Conservation (phyloP, 2,888 invertebrate genomes). For the Drepana falcataria region DNA sequence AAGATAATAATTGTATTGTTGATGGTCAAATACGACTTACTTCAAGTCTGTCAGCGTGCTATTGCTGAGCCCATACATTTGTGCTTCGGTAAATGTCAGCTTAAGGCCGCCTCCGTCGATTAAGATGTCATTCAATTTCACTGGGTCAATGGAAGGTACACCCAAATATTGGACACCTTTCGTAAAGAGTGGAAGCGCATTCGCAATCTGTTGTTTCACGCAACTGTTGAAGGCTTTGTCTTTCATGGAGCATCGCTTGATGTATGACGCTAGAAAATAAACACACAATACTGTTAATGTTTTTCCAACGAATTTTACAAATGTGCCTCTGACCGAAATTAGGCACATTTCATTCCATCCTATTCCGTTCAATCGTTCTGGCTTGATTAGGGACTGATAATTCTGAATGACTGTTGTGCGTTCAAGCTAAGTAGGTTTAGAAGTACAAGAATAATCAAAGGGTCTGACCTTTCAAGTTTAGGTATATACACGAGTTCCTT, state of each 20-base stretch:
- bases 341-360: too few species aligned
- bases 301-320: too few species aligned
- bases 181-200: conserved; percentile 45
- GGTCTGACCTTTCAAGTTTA: too few species aligned
- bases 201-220: conserved; percentile 47
- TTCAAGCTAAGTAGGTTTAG: too few species aligned
- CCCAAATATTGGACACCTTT: conserved; percentile 58
- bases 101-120: conserved; percentile 59
- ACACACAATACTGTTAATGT: neutral
- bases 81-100: conserved; percentile 44
- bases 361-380: too few species aligned
- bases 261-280: conserved; percentile 57
- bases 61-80: conserved; percentile 52
- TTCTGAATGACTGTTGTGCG: too few species aligned
- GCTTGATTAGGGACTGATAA: too few species aligned
- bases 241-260: conserved; percentile 45
- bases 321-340: too few species aligned
- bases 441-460: too few species aligned
- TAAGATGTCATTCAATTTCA: conserved; percentile 50
- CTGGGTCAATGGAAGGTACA: conserved; percentile 60
- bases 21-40: conserved; percentile 35
- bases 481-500: too few species aligned
- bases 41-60: conserved; percentile 43
- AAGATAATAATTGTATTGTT: neutral
- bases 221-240: conserved; percentile 40